Conservation (phyloP, 2,797 vertebrate genomes). For the Babyrousa celebensis region DNA sequence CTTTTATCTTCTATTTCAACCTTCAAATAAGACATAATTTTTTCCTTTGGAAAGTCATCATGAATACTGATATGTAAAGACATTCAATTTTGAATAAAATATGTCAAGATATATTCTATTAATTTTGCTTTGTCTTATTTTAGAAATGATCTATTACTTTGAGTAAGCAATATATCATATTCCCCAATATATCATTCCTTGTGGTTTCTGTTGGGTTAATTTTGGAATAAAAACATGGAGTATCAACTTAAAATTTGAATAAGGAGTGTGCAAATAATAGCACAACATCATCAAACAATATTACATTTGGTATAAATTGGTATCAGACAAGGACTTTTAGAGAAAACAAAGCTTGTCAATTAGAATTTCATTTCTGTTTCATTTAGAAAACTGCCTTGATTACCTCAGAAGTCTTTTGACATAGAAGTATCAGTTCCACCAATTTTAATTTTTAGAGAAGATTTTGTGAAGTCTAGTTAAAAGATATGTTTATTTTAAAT, state of each 20-base stretch:
- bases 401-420: neutral
- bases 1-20: conserved; percentile 60
- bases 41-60: conserved; percentile 41
- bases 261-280: neutral
- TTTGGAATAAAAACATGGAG: conserved; percentile 40
- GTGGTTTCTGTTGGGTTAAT: neutral
- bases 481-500: neutral
- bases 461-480: neutral
- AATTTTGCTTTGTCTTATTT: conserved; percentile 49
- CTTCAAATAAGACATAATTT: conserved; percentile 60
- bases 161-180: conserved; percentile 24
- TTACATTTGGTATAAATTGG: neutral
- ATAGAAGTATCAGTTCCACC: neutral
- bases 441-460: conserved; percentile 18
- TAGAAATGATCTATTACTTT: conserved; percentile 35
- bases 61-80: conserved; percentile 60
- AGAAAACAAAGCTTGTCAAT: conserved; percentile 23
- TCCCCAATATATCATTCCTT: neutral
- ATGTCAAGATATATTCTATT: conserved; percentile 37
- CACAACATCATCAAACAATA: neutral
- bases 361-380: neutral
- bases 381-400: neutral
- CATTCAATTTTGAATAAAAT: conserved; percentile 66
- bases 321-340: neutral
- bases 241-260: conserved; percentile 52